These are phyloP conservation scores for Oceanites oceanicus DNA, from an alignment of 2,113 vertebrate genomes.

Conservation along the genomic window DNA sequence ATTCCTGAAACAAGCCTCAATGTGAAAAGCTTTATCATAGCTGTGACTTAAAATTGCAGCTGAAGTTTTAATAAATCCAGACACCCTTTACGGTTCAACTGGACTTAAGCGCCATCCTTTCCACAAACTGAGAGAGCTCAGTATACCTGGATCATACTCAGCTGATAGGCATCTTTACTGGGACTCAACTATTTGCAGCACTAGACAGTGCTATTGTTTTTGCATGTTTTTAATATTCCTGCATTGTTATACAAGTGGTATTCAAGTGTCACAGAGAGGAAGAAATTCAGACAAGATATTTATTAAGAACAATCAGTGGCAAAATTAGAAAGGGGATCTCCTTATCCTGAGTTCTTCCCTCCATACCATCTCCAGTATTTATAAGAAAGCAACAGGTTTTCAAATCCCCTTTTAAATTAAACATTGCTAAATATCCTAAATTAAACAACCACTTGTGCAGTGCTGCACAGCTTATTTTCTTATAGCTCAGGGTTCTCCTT, in stretches of 20 bases:
- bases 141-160: background rate
- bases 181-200: background rate
- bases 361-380: background rate
- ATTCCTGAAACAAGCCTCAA: background rate
- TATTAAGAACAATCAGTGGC: background rate
- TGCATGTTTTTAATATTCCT: background rate
- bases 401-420: background rate
- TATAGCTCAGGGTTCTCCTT: background rate
- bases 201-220: rapidly evolving
- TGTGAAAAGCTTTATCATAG: background rate
- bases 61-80: background rate
- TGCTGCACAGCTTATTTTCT: background rate
- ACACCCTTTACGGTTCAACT: background rate
- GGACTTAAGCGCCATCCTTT: background rate
- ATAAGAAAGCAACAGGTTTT: background rate
- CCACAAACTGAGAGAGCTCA: background rate
- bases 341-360: background rate
- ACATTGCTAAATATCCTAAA: background rate
- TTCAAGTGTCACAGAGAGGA: background rate
- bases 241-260: background rate
- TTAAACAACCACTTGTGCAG: background rate
- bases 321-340: background rate
- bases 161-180: background rate
- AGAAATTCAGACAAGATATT: background rate
- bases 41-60: background rate